Conservation (phyloP, 1,140 invertebrate genomes). For the Neoseiulus cucumeris region DNA sequence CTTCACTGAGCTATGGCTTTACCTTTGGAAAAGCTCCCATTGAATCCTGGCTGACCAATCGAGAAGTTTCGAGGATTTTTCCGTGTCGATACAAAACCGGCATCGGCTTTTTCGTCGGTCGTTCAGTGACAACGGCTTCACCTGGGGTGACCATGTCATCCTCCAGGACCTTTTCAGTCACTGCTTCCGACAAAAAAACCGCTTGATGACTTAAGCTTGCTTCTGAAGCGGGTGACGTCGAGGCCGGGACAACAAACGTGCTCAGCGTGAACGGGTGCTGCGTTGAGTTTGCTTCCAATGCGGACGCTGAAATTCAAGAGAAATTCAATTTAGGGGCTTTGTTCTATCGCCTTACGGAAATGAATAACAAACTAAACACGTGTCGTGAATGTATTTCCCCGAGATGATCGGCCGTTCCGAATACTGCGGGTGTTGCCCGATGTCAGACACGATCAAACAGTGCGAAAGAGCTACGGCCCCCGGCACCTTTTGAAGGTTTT, state of each 20-base stretch:
- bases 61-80: background rate
- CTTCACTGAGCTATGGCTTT: too few species aligned
- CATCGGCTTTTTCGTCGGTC: background rate
- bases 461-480: too few species aligned
- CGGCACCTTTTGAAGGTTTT: too few species aligned
- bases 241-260: background rate
- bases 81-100: constrained; percentile 3
- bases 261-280: constrained; percentile 1
- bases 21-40: background rate
- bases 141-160: background rate
- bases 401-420: too few species aligned
- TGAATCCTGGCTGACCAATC: background rate
- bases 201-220: background rate
- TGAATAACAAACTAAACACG: too few species aligned
- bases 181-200: background rate
- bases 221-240: background rate
- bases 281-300: background rate
- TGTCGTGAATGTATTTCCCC: too few species aligned
- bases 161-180: background rate
- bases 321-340: too few species aligned
- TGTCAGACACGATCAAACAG: too few species aligned
- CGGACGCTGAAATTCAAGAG: too few species aligned
- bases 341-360: too few species aligned
- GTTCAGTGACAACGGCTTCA: background rate
- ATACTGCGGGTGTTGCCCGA: too few species aligned